These are phyloP conservation scores for Drosophila kikkawai DNA, from an alignment of 1,140 invertebrate genomes.

Conservation along the genomic window DNA sequence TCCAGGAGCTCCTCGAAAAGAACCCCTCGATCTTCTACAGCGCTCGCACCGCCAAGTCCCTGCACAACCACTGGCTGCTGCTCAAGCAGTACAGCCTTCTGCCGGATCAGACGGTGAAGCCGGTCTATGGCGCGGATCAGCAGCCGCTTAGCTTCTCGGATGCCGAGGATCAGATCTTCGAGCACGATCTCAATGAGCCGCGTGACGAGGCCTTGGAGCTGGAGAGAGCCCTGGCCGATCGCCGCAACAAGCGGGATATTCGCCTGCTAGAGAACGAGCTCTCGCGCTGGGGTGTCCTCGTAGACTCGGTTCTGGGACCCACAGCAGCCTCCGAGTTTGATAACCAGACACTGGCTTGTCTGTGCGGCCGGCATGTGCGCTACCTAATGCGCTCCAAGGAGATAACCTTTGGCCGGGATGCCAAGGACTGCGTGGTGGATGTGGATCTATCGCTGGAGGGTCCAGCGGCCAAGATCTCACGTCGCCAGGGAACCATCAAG, in stretches of 20 bases:
- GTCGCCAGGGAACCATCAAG: conserved; percentile 95
- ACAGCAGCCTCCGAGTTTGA: conserved; percentile 93
- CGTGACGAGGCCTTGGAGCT: conserved; percentile 90
- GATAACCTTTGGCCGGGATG: conserved; percentile 96
- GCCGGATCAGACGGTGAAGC: conserved; percentile 93
- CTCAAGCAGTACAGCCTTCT: conserved; percentile 97
- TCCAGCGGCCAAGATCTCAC: conserved; percentile 93
- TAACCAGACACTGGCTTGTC: conserved; percentile 95
- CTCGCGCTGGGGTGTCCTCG: conserved; percentile 96
- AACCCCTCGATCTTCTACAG: conserved; percentile 95
- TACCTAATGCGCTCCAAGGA: conserved; percentile 98
- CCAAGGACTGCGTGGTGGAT: conserved; percentile 95
- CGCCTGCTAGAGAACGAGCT: conserved; percentile 95
- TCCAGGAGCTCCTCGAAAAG: conserved; percentile 94
- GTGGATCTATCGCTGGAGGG: conserved; percentile 98
- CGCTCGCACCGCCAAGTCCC: conserved; percentile 92
- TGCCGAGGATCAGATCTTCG: conserved; percentile 95
- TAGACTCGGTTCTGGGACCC: conserved; percentile 94
- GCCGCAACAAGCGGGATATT: conserved; percentile 91
- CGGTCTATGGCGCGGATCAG: conserved; percentile 86
- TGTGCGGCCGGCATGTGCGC: conserved; percentile 95
- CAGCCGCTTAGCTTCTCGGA: conserved; percentile 95
- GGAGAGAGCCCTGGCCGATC: conserved; percentile 89
- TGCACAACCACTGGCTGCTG: conserved; percentile 95
- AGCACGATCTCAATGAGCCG: conserved; percentile 92